Evolutionary conservation across 2,113 vertebrate genomes (phyloP), one percentile per base, ranked within the genome.

Genomic region (Mormyrus iriodes): DNA sequence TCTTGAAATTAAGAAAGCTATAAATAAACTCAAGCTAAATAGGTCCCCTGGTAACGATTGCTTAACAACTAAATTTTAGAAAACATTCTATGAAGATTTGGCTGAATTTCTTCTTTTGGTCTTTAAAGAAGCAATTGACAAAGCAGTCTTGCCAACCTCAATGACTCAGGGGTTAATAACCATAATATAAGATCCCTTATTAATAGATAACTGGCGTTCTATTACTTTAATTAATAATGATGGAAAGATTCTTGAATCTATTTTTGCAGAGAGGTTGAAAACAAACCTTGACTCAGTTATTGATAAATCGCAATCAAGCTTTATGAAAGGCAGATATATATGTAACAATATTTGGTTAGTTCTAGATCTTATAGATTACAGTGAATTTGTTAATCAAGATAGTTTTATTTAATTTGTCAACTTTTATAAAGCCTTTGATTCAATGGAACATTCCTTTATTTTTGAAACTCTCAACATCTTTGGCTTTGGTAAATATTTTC

Each of bases 1-100:
- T 82, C 19, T 82, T 44, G 39, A 82, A 85, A 85, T 51, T 85
- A 27, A 85, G 46, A 85, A 85, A 85, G 83, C 83, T 85, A 49
- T 85, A n/a, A 10, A 19, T 85, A n/a, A 79, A 27, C 83, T 85
- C 4, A 51, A 51, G 49, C 24, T 85, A 46, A 85, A 27, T 49
- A 85, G 49, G 24, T 48, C 39, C 9, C 44, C 10, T 85, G 44
- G 46, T 48, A 46, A 85, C 21, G 39, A 1, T 85, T 21, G 24
- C 24, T 8, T 85, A 0, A 79, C 31, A 35, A 8, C 31, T 79
- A 9, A 31, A 79, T 79, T 79, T 79, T 79, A 7, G 2, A 79
- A 79, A 6, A 9, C 73, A 31, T 79, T 35, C n/a, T 35, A 79
- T 79, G 39, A 2, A 79, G 73, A 79, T 79, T 35, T 79, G 12